Conservation (phyloP, 1,140 invertebrate species). For the Brachionus paranguensis region DNA sequence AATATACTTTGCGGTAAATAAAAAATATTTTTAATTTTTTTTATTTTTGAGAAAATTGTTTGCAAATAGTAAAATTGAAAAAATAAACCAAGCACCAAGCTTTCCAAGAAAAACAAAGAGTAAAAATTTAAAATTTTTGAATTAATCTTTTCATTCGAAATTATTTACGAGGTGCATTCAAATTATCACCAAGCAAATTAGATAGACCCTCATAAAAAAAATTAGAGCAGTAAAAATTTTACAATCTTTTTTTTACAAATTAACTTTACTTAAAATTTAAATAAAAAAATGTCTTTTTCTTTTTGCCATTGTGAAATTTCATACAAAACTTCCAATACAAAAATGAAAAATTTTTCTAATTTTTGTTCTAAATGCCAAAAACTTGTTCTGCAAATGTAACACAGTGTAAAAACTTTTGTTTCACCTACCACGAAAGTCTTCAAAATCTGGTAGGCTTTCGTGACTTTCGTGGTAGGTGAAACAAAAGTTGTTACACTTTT, state of each 20-base stretch:
- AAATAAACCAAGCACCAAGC: background rate
- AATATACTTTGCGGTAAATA: background rate
- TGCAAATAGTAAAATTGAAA: background rate
- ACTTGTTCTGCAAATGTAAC: too few species aligned
- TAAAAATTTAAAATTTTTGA: background rate
- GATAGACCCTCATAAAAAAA: background rate
- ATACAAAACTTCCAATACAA: too few species aligned
- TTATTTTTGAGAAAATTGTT: background rate
- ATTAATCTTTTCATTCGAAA: background rate
- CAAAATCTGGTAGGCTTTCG: too few species aligned
- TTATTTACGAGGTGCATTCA: background rate
- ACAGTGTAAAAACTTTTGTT: too few species aligned
- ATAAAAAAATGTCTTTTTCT: too few species aligned
- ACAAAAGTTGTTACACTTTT: too few species aligned
- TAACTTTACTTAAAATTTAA: too few species aligned
- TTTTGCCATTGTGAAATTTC: too few species aligned
- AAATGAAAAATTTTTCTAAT: too few species aligned
- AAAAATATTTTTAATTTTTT: background rate
- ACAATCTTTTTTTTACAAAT: background rate
- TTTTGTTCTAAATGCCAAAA: too few species aligned
- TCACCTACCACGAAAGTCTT: too few species aligned
- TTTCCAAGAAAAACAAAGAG: background rate
- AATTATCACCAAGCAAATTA: background rate
- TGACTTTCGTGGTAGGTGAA: too few species aligned
- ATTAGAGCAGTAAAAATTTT: background rate